Percentiles rank a stretch among this genome's conserved stretches.
Evolutionary conservation across 2,113 vertebrate genomes (phyloP).

Genomic region (Taxidea taxus): DNA sequence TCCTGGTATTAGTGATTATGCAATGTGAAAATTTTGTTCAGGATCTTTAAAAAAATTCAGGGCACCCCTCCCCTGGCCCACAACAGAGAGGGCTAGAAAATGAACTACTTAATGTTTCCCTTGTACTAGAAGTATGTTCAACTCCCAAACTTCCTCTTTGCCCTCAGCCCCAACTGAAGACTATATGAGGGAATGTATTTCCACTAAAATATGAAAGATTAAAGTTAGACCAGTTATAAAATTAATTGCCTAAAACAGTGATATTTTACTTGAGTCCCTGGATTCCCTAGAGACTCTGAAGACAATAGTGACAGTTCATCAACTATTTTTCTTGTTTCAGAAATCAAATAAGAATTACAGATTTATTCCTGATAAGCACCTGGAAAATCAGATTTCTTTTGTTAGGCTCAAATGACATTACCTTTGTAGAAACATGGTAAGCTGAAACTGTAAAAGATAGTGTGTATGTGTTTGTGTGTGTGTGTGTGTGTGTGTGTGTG

Average conservation of each 20-base stretch:
- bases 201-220: background rate
- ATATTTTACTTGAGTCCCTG: background rate
- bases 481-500: no score
- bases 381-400: background rate
- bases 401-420: background rate
- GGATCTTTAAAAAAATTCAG: background rate
- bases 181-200: background rate
- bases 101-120: background rate
- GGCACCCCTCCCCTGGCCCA: no score
- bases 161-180: background rate
- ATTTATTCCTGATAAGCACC: background rate
- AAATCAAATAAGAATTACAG: background rate
- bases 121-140: background rate
- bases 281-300: background rate
- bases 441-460: background rate
- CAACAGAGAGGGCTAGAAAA: background rate
- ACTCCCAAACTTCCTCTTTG: background rate
- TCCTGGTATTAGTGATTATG: background rate
- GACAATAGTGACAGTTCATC: background rate
- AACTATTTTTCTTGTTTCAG: constrained; percentile 7
- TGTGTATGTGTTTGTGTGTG: background rate
- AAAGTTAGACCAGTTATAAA: background rate
- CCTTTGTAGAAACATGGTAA: background rate
- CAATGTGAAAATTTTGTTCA: background rate
- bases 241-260: background rate